Percentiles rank a stretch among this genome's conserved stretches.
Evolutionary conservation across 1,140 invertebrate species (phyloP).

Genomic region (Pantala flavescens): DNA sequence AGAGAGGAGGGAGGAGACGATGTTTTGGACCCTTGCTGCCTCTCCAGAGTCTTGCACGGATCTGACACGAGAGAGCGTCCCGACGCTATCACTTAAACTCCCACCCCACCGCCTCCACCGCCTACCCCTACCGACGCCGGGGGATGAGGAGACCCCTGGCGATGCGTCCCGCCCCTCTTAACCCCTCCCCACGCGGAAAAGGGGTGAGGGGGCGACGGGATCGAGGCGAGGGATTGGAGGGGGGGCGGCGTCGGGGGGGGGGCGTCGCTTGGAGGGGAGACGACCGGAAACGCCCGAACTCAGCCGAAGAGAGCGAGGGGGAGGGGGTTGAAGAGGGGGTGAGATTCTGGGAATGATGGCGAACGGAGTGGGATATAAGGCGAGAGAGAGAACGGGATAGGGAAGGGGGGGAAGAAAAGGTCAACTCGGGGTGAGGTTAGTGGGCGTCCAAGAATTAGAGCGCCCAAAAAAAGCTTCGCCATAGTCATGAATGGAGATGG

Average conservation of each 20-base stretch:
- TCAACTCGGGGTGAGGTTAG: too few species aligned
- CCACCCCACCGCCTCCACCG: background rate
- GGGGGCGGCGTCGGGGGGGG: background rate
- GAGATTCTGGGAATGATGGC: background rate
- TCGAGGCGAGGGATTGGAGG: background rate
- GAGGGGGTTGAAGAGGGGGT: background rate
- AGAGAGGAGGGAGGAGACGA: too few species aligned
- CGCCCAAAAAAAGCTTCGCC: too few species aligned
- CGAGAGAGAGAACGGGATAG: background rate
- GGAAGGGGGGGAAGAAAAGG: too few species aligned
- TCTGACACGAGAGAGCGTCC: constrained; percentile 6
- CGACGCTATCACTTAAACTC: constrained; percentile 8
- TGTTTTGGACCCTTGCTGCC: background rate
- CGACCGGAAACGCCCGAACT: background rate
- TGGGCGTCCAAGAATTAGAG: too few species aligned
- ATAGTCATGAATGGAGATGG: too few species aligned
- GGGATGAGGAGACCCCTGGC: background rate
- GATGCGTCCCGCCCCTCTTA: background rate
- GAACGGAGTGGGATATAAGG: background rate
- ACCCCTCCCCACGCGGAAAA: background rate
- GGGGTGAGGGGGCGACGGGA: background rate
- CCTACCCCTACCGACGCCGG: background rate
- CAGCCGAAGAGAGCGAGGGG: background rate
- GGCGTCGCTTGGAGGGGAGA: background rate
- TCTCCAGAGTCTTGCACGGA: background rate